Percentiles rank a stretch among this genome's conserved stretches.
Conservation (phyloP, 2,113 vertebrate genomes). For the Oncorhynchus nerka region DNA sequence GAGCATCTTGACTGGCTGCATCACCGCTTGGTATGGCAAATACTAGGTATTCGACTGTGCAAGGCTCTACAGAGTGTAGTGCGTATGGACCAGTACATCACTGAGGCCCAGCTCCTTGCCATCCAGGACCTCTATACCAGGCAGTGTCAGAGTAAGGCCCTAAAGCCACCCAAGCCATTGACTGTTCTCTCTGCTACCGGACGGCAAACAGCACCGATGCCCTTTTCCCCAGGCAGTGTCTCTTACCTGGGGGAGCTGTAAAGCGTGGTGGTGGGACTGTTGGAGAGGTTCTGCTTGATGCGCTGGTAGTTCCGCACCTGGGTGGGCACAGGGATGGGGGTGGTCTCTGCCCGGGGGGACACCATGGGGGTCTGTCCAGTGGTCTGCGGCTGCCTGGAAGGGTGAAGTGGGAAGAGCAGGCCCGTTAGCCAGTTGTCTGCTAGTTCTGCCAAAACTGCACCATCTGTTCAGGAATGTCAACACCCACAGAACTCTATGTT, state of each 20-base stretch:
- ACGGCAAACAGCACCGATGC: background rate
- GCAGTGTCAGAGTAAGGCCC: no score
- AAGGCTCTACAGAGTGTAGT: no score
- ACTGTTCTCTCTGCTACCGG: no score
- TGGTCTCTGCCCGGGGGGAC: conserved; percentile 86
- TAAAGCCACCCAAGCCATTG: no score
- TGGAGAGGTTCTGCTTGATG: conserved; percentile 94
- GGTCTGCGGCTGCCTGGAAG: conserved; percentile 80
- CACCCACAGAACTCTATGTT: conserved; percentile 14
- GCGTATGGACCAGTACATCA: no score
- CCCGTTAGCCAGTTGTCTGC: conserved; percentile 25
- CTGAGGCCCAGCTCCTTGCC: no score
- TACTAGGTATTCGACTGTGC: no score
- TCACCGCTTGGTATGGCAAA: no score
- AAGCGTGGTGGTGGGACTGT: conserved; percentile 78
- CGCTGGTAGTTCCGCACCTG: conserved; percentile 96
- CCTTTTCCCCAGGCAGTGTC: conserved; percentile 7
- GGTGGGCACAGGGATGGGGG: conserved; percentile 92
- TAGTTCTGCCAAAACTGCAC: conserved; percentile 28
- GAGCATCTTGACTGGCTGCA: no score
- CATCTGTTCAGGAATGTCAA: conserved; percentile 34
- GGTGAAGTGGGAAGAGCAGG: conserved; percentile 21
- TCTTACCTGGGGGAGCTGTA: conserved; percentile 90
- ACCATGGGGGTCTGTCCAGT: conserved; percentile 70
- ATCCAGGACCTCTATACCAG: no score